Evolutionary conservation across 2,797 vertebrate species (phyloP).

Genomic region (Lepidocolaptes lacrymiger): DNA sequence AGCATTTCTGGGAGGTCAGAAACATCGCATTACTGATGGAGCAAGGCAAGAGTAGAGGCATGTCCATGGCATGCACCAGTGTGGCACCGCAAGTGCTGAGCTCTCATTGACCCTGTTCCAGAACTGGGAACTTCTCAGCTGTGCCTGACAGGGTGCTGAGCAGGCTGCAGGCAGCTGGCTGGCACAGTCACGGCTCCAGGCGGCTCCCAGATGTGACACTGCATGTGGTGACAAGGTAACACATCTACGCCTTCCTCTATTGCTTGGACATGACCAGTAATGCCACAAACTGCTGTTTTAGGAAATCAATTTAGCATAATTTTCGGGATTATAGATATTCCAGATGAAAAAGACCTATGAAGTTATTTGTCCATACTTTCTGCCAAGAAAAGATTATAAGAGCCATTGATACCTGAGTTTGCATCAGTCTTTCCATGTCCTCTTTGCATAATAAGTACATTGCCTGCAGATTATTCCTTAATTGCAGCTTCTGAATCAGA

Average conservation of each 20-base stretch:
- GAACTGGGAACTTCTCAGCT: neutral
- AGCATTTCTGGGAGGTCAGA: neutral
- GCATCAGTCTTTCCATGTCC: neutral
- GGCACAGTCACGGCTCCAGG: neutral
- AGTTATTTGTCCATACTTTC: neutral
- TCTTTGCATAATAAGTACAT: neutral
- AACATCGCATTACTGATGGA: neutral
- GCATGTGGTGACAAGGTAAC: neutral
- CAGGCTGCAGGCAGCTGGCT: neutral
- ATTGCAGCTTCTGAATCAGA: neutral
- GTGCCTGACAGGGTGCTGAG: accelerated
- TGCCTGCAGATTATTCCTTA: neutral
- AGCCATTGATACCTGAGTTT: neutral
- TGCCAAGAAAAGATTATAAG: neutral
- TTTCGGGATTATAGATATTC: neutral
- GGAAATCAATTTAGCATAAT: neutral
- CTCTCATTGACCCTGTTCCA: neutral
- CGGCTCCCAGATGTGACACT: neutral
- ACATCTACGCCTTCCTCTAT: accelerated
- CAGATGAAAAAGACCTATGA: neutral
- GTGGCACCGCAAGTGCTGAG: neutral
- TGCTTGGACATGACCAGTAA: accelerated
- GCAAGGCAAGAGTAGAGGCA: neutral
- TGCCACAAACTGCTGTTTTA: neutral
- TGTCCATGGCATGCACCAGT: accelerated